Conservation (phyloP, 2,113 vertebrate species). For the Gadus macrocephalus region DNA sequence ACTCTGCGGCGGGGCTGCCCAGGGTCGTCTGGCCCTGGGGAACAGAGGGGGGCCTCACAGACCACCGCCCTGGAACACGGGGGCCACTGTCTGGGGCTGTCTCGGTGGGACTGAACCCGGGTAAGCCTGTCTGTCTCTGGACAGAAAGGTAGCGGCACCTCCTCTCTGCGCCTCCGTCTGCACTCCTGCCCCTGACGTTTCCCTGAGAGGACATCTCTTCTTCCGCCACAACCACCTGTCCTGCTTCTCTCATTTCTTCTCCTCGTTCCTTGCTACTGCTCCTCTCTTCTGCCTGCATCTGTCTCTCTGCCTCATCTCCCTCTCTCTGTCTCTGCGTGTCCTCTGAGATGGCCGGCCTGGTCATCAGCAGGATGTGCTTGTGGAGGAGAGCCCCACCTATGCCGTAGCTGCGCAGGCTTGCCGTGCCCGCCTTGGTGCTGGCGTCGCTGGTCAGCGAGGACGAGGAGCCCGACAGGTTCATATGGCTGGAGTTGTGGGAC, state of each 20-base stretch:
- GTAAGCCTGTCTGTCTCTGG: neutral
- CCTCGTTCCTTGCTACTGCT: neutral
- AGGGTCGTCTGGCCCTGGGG: slow-evolving; percentile 8
- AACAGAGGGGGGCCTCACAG: slow-evolving; percentile 1
- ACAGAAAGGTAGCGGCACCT: neutral
- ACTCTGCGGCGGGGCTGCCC: slow-evolving; percentile 13
- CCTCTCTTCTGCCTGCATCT: neutral
- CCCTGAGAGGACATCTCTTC: slow-evolving; percentile 7
- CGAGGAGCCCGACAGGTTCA: slow-evolving; percentile 83
- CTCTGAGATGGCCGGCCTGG: slow-evolving; percentile 60
- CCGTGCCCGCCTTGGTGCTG: slow-evolving; percentile 75
- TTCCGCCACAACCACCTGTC: slow-evolving; percentile 17
- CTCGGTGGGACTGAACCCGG: neutral
- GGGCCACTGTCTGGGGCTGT: no score
- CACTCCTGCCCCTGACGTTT: slow-evolving; percentile 4
- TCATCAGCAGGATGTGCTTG: slow-evolving; percentile 82
- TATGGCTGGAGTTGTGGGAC: slow-evolving; percentile 79
- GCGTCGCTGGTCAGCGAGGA: slow-evolving; percentile 83
- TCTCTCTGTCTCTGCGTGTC: slow-evolving; percentile 44
- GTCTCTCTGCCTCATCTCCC: slow-evolving; percentile 40
- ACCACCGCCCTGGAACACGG: neutral
- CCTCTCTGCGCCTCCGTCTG: no score
- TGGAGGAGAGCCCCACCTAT: slow-evolving; percentile 94
- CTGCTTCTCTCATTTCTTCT: neutral
- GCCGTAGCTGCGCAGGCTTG: slow-evolving; percentile 81